phyloP scores from a whole-genome alignment of 1,140 invertebrate genomes.

The Ostrea denselamellosa region DNA sequence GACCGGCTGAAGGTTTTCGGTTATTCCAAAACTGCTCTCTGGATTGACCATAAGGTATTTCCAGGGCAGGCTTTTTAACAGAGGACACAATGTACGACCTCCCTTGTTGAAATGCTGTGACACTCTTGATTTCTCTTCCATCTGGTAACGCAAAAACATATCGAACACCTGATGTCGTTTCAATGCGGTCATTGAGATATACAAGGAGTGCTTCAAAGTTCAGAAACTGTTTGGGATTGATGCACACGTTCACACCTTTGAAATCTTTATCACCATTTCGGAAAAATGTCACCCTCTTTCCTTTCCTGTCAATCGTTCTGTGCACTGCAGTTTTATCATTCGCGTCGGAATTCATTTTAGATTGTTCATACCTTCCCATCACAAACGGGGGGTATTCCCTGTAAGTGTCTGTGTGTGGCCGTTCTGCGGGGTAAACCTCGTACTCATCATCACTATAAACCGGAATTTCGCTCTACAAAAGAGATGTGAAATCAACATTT shows the following conservation, averaged over 20 bases:
- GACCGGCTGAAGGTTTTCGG: slow-evolving; percentile 58
- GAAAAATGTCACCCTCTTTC: slow-evolving; percentile 89
- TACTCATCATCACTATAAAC: slow-evolving; percentile 57
- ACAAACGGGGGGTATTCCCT: slow-evolving; percentile 21
- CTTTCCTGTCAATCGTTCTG: slow-evolving; percentile 55
- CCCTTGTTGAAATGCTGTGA: slow-evolving; percentile 93
- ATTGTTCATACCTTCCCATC: slow-evolving; percentile 44
- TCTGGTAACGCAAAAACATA: slow-evolving; percentile 93
- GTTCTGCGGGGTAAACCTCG: slow-evolving; percentile 42
- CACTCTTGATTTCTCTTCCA: slow-evolving; percentile 88
- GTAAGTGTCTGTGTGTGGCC: slow-evolving; percentile 58
- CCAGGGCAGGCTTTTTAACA: slow-evolving; percentile 87
- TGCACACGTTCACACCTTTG: slow-evolving; percentile 92
- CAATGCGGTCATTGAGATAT: slow-evolving; percentile 78
- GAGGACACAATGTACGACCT: slow-evolving; percentile 91
- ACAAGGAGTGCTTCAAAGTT: slow-evolving; percentile 91
- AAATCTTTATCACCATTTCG: slow-evolving; percentile 95
- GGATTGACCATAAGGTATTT: slow-evolving; percentile 68
- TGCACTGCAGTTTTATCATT: slow-evolving; percentile 41
- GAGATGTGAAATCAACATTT: slow-evolving; percentile 1
- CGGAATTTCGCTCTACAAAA: slow-evolving; percentile 64
- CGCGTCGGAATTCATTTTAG: slow-evolving; percentile 33
- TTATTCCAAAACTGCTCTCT: slow-evolving; percentile 68
- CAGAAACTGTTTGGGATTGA: slow-evolving; percentile 88
- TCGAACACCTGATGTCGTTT: slow-evolving; percentile 74